Evolutionary conservation across 2,888 invertebrate species (phyloP).

Genomic region (Thereva nobilitata): DNA sequence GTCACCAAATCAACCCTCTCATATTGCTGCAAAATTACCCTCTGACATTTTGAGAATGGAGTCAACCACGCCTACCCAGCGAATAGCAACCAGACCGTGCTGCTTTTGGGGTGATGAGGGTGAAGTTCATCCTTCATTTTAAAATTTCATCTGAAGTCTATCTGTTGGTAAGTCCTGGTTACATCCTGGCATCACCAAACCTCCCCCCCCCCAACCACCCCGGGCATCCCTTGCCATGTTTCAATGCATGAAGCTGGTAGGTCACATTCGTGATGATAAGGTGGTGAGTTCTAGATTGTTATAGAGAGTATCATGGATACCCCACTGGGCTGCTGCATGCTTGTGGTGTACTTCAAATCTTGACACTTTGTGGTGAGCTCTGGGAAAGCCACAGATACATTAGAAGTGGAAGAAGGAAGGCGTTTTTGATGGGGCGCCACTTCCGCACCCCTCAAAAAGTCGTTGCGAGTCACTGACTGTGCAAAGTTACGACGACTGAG

Average conservation of each 20-base stretch:
- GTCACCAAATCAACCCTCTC: constrained; percentile 58
- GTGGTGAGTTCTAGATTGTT: constrained; percentile 22
- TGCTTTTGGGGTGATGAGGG: background rate
- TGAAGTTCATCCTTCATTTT: constrained; percentile 39
- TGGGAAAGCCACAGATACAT: constrained; percentile 54
- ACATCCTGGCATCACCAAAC: constrained; percentile 1
- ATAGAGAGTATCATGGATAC: constrained; percentile 21
- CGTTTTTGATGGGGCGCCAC: constrained; percentile 5
- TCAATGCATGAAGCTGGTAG: constrained; percentile 40
- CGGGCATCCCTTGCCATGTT: background rate
- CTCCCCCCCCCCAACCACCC: constrained; percentile 12
- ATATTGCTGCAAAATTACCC: constrained; percentile 42
- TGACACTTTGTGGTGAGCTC: constrained; percentile 60
- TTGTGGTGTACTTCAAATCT: constrained; percentile 47
- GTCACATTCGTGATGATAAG: constrained; percentile 38
- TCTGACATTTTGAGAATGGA: constrained; percentile 39
- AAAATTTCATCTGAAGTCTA: constrained; percentile 40
- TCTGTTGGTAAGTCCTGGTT: constrained; percentile 41
- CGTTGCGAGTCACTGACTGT: constrained; percentile 40
- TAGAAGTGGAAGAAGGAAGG: constrained; percentile 9
- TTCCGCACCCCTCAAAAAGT: constrained; percentile 35
- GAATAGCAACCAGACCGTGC: constrained; percentile 2
- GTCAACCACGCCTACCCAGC: constrained; percentile 42
- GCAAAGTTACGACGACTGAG: constrained; percentile 37
- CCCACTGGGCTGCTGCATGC: constrained; percentile 3